A percentile compares a stretch with the other conserved stretches of the same genome.
Conservation (phyloP, 2,888 invertebrate genomes). For the Nephrotoma guestfalica region DNA sequence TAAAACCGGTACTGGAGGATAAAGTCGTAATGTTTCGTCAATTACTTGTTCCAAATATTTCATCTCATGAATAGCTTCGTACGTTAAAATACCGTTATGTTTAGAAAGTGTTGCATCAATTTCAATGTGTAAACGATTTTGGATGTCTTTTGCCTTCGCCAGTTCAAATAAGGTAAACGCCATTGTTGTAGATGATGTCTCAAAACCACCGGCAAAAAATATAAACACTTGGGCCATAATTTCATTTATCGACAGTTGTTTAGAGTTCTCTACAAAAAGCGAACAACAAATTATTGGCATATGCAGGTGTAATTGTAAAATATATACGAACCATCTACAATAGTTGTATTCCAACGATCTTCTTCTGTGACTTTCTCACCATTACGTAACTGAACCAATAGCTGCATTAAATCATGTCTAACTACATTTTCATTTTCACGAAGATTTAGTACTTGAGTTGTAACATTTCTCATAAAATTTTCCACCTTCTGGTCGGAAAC, state of each 20-base stretch:
- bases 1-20: slow-evolving; percentile 30
- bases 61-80: not conserved
- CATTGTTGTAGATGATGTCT: not conserved
- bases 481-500: slow-evolving; percentile 15
- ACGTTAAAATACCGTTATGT: not conserved
- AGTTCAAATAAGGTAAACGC: not conserved
- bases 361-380: slow-evolving; percentile 10
- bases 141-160: not conserved
- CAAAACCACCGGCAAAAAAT: not conserved
- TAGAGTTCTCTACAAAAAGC: not conserved
- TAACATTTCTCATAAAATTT: slow-evolving; percentile 22
- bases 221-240: not conserved
- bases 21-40: slow-evolving; percentile 28
- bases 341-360: slow-evolving; percentile 7
- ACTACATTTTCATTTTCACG: slow-evolving; percentile 21
- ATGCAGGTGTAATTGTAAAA: no score
- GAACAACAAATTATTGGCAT: no score
- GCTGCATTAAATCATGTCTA: slow-evolving; percentile 24
- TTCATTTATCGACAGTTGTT: not conserved
- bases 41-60: not conserved
- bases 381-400: slow-evolving; percentile 23
- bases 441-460: slow-evolving; percentile 20
- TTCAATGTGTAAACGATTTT: not conserved
- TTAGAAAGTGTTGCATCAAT: not conserved
- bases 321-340: not conserved